Percentiles rank a stretch among this genome's conserved stretches.
Evolutionary conservation across 2,888 invertebrate species (phyloP).

Genomic region (Cremastinae sp.): DNA sequence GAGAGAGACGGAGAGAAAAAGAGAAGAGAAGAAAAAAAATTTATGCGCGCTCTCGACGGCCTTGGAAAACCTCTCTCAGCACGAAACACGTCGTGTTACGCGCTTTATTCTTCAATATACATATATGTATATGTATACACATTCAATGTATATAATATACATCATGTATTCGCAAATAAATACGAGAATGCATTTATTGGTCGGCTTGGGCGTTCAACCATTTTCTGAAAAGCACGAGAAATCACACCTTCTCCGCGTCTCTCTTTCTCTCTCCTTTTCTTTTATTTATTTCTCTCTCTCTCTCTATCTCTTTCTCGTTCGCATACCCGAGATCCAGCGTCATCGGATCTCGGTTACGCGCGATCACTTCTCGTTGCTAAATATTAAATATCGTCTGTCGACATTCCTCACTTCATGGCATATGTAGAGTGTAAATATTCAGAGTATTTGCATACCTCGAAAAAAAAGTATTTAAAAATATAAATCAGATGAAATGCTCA

Average conservation of each 20-base stretch:
- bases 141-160: neutral
- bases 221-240: conserved; percentile 44
- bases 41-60: conserved; percentile 44
- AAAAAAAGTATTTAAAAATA: neutral
- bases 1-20: neutral
- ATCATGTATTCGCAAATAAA: neutral
- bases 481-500: neutral
- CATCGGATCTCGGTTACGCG: conserved; percentile 1
- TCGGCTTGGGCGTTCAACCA: conserved; percentile 31
- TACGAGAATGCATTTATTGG: neutral
- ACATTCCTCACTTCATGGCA: too few relatives aligned
- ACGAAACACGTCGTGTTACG: conserved; percentile 25
- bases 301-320: neutral
- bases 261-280: neutral
- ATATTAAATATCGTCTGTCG: too few relatives aligned
- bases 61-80: conserved; percentile 53
- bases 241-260: conserved; percentile 19
- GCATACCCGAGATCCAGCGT: neutral
- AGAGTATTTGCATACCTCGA: neutral
- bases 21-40: conserved; percentile 16
- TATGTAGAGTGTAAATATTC: neutral
- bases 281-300: neutral
- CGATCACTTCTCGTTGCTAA: neutral
- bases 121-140: neutral
- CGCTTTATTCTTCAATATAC: neutral